Evolutionary conservation across 1,140 invertebrate species (phyloP).

Genomic region (Himalopsyche phryganea): DNA sequence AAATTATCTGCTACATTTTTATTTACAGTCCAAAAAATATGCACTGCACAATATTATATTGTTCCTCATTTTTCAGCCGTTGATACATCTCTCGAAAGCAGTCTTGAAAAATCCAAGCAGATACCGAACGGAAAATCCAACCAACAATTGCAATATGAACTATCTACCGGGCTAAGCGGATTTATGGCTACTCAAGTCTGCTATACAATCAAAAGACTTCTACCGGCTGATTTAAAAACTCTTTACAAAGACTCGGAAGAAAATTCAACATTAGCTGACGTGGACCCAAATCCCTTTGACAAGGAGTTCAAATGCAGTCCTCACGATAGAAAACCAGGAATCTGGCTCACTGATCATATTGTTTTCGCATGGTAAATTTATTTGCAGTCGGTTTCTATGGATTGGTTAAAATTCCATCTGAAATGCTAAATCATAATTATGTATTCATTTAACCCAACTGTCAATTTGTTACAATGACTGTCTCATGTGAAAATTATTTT

Average conservation of each 20-base stretch:
- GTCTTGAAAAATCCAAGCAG: slow-evolving; percentile 24
- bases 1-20: too few species aligned
- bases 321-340: slow-evolving; percentile 76
- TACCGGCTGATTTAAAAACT: slow-evolving; percentile 82
- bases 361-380: slow-evolving; percentile 76
- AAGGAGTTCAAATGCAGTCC: slow-evolving; percentile 55
- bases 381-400: too few species aligned
- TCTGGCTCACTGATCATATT: slow-evolving; percentile 76
- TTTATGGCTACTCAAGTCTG: slow-evolving; percentile 74
- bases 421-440: too few species aligned
- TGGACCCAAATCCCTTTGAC: slow-evolving; percentile 69
- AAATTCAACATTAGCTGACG: slow-evolving; percentile 26
- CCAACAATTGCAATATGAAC: slow-evolving; percentile 53
- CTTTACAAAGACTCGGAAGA: slow-evolving; percentile 57
- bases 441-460: too few species aligned
- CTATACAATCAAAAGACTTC: slow-evolving; percentile 79
- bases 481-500: background rate
- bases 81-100: slow-evolving; percentile 23
- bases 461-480: background rate
- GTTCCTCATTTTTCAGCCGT: slow-evolving; percentile 11
- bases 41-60: too few species aligned
- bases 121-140: slow-evolving; percentile 35
- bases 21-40: too few species aligned
- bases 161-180: slow-evolving; percentile 66
- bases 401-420: too few species aligned